These are phyloP conservation scores for Ruditapes philippinarum DNA, from an alignment of 1,140 invertebrate species.

Conservation along the genomic window DNA sequence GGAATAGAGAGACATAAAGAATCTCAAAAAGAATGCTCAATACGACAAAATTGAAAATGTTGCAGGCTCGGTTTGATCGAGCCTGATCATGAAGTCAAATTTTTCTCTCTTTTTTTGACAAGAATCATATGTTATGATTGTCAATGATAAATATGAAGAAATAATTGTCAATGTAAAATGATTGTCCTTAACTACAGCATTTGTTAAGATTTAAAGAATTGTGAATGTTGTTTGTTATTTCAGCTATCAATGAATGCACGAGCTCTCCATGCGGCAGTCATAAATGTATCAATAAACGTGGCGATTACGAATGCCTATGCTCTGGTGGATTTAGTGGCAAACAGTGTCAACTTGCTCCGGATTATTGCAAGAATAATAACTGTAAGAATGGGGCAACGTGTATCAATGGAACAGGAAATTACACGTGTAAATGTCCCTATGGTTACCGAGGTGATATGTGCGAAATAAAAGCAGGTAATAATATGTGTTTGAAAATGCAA, in stretches of 20 bases:
- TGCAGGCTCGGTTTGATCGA: too few species aligned
- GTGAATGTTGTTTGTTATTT: background rate
- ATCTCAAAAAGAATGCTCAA: too few species aligned
- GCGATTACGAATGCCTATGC: background rate
- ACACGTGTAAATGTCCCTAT: background rate
- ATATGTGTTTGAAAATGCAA: too few species aligned
- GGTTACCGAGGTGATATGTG: background rate
- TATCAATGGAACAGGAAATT: background rate
- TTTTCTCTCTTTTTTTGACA: too few species aligned
- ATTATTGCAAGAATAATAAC: background rate
- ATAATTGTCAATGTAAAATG: too few species aligned
- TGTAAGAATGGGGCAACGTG: constrained; percentile 3
- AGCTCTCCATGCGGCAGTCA: background rate
- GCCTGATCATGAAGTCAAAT: too few species aligned
- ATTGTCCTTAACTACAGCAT: too few species aligned
- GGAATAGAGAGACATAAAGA: too few species aligned
- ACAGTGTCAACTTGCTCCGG: background rate
- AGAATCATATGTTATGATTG: too few species aligned
- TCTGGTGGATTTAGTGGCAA: constrained; percentile 3
- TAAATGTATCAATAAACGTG: background rate
- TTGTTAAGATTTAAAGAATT: too few species aligned
- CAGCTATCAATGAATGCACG: background rate
- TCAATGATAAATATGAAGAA: too few species aligned
- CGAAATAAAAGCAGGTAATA: constrained; percentile 11
- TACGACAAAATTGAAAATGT: too few species aligned